Evolutionary conservation across 2,888 invertebrate species (phyloP).

Genomic region (Blastobasis lacticolella): DNA sequence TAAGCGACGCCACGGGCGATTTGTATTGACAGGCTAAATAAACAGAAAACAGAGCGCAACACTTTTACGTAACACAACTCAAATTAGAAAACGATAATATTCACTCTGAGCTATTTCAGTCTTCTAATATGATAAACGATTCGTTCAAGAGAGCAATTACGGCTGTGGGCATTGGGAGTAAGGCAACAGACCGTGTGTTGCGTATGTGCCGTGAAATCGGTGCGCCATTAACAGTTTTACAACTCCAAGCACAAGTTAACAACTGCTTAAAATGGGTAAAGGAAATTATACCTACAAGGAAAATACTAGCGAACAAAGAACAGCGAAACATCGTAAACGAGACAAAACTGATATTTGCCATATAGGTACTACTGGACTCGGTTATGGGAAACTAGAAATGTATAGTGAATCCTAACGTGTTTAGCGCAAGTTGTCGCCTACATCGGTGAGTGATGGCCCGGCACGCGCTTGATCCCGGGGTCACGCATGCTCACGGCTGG

Average conservation of each 20-base stretch:
- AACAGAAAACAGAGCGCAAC: conserved; percentile 18
- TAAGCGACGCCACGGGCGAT: too few relatives aligned
- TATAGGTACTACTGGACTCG: too few relatives aligned
- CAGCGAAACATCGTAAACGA: too few relatives aligned
- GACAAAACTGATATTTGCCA: too few relatives aligned
- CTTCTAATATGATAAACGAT: conserved; percentile 61
- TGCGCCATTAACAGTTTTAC: conserved; percentile 41
- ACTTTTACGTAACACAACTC: conserved; percentile 29
- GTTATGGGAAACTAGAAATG: too few relatives aligned
- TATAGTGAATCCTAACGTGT: too few relatives aligned
- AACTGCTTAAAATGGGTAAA: not conserved
- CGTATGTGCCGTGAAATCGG: conserved; percentile 41
- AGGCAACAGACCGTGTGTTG: conserved; percentile 32
- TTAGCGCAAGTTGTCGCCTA: conserved; percentile 29
- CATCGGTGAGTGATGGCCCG: conserved; percentile 33
- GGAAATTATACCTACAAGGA: not conserved
- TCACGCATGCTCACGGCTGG: conserved; percentile 38
- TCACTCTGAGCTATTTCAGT: conserved; percentile 42
- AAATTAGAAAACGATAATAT: conserved; percentile 40
- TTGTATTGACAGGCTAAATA: not conserved
- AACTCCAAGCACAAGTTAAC: too few relatives aligned
- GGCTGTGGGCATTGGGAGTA: conserved; percentile 33
- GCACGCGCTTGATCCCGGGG: conserved; percentile 48
- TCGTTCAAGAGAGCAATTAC: conserved; percentile 62
- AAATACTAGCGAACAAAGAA: too few relatives aligned